Percentiles rank a stretch among this genome's conserved stretches.
Evolutionary conservation across 2,888 invertebrate species (phyloP).

Genomic region (Tetramorium bicarinatum): DNA sequence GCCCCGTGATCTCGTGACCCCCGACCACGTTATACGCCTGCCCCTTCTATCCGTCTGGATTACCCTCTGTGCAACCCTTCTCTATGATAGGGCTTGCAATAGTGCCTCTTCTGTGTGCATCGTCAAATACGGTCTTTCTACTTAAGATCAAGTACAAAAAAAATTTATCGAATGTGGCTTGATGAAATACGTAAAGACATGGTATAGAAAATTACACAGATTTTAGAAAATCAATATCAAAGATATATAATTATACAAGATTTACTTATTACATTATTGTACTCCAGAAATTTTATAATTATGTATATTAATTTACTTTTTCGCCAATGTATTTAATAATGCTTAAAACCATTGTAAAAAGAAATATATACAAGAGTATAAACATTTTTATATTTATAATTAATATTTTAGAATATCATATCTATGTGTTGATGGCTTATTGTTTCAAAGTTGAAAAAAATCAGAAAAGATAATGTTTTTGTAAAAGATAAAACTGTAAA

Average conservation of each 20-base stretch:
- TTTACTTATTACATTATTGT: not conserved
- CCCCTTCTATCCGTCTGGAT: conserved; percentile 45
- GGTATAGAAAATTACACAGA: not conserved
- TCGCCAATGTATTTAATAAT: not conserved
- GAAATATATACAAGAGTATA: not conserved
- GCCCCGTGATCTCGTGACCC: conserved; percentile 79
- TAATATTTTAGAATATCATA: not conserved
- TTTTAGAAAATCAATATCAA: not conserved
- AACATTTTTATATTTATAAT: conserved; percentile 9
- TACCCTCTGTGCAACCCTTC: conserved; percentile 46
- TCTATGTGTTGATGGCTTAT: not conserved
- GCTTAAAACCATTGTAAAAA: not conserved
- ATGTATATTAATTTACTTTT: not conserved
- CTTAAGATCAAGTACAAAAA: not conserved
- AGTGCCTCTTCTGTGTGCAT: conserved; percentile 12
- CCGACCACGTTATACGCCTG: conserved; percentile 52
- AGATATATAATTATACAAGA: not conserved
- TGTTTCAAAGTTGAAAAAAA: not conserved
- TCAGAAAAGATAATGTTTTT: not conserved
- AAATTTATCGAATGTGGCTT: not conserved
- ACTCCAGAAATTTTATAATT: not conserved
- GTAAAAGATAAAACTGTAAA: conserved; percentile 24
- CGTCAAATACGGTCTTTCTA: conserved; percentile 15
- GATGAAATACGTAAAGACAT: not conserved
- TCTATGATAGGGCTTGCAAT: conserved; percentile 27